Conservation (phyloP, 2,888 invertebrate species). For the Tinea pellionella region DNA sequence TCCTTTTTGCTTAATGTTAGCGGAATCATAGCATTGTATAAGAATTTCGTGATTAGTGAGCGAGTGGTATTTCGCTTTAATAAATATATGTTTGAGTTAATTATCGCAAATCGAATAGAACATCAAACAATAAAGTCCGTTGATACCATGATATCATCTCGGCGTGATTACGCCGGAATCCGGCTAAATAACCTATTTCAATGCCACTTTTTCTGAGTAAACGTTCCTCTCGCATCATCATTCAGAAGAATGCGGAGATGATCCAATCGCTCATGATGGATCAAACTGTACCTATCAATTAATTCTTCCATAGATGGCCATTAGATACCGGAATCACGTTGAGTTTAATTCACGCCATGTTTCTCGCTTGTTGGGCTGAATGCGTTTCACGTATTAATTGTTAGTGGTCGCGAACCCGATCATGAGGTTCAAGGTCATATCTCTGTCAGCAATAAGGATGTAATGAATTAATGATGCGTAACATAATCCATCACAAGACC, state of each 20-base stretch:
- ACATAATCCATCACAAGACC: background rate
- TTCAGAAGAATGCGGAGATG: constrained; percentile 22
- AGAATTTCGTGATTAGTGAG: too few species aligned
- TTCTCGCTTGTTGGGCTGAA: background rate
- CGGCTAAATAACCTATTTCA: constrained; percentile 54
- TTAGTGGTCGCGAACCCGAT: background rate
- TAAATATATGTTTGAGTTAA: background rate
- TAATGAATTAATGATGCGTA: constrained; percentile 12
- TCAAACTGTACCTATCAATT: constrained; percentile 31
- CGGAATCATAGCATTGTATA: too few species aligned
- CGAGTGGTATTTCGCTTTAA: too few species aligned
- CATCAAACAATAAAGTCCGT: background rate
- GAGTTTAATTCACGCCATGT: constrained; percentile 15
- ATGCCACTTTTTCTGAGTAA: constrained; percentile 55
- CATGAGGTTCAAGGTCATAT: constrained; percentile 4
- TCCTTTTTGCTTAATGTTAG: too few species aligned
- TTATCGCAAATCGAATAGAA: background rate
- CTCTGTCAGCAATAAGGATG: constrained; percentile 11
- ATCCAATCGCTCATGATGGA: constrained; percentile 30
- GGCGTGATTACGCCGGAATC: constrained; percentile 45
- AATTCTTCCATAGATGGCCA: constrained; percentile 23
- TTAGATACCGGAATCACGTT: constrained; percentile 30
- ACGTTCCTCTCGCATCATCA: constrained; percentile 32
- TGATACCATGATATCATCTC: constrained; percentile 47
- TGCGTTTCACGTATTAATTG: constrained; percentile 4